Conservation (phyloP, 2,113 vertebrate species). For the Acanthochromis polyacanthus region DNA sequence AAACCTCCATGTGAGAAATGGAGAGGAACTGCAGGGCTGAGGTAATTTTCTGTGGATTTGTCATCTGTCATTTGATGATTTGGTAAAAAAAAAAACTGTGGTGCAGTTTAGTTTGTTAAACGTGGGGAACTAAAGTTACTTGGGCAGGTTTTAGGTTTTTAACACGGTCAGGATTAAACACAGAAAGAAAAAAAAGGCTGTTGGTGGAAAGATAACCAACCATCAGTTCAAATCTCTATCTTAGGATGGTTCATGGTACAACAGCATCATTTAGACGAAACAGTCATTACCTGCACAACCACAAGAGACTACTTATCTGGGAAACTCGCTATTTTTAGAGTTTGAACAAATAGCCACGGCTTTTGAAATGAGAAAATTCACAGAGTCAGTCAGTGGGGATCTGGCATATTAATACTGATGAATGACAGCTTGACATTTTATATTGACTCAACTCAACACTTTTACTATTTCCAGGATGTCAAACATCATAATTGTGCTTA, state of each 20-base stretch:
- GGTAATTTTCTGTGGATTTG: too few species aligned
- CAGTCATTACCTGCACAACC: slow-evolving; percentile 8
- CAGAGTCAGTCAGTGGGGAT: not conserved
- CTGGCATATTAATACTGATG: not conserved
- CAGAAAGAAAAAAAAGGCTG: too few species aligned
- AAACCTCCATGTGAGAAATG: too few species aligned
- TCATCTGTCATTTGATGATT: too few species aligned
- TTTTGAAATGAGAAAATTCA: not conserved
- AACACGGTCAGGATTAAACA: not conserved
- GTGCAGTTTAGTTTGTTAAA: not conserved
- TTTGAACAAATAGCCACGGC: slow-evolving; percentile 1
- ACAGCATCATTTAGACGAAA: not conserved
- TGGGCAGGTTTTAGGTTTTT: not conserved
- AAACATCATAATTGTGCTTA: not conserved
- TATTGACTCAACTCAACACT: not conserved
- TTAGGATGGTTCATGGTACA: not conserved
- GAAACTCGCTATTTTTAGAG: slow-evolving; percentile 3
- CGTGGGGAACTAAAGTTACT: not conserved
- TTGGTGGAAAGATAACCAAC: not conserved
- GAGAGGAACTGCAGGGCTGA: too few species aligned
- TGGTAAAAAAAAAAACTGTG: too few species aligned
- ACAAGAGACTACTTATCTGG: slow-evolving; percentile 3
- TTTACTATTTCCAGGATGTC: not conserved
- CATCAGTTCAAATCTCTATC: not conserved
- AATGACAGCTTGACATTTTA: slow-evolving; percentile 10